Conservation (phyloP, 1,140 invertebrate genomes). For the Oryctes rhinoceros region DNA sequence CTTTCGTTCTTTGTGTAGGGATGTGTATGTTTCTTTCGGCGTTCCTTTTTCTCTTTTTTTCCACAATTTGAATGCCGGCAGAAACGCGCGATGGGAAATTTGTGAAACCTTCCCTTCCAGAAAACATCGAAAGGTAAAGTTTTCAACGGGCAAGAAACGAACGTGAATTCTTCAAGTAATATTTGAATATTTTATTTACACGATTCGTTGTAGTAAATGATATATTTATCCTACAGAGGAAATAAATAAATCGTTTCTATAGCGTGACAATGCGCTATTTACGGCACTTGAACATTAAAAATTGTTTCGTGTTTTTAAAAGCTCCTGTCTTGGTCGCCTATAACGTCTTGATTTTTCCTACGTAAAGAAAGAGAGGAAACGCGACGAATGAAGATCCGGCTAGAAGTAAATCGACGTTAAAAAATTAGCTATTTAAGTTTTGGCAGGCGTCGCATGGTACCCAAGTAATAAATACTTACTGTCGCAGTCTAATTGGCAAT, state of each 20-base stretch:
- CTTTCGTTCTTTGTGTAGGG: neutral
- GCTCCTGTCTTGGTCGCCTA: neutral
- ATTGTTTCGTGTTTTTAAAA: neutral
- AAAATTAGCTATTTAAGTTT: neutral
- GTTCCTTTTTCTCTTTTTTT: neutral
- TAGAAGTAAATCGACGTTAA: neutral
- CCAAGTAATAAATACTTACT: conserved; percentile 5
- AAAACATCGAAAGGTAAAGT: no score
- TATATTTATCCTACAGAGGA: no score
- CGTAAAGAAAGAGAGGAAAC: neutral
- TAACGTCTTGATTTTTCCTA: neutral
- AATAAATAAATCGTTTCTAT: neutral
- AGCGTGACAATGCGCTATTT: neutral
- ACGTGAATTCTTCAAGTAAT: no score
- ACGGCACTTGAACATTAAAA: neutral
- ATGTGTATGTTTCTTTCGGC: neutral
- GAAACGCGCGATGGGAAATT: neutral
- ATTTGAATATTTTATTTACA: no score
- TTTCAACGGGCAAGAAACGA: no score
- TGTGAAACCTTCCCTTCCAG: no score
- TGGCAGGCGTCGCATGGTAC: neutral
- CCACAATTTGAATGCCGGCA: no score
- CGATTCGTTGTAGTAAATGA: no score
- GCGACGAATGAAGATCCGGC: neutral
- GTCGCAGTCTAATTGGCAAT: conserved; percentile 9